phyloP scores from a whole-genome alignment of 1,140 invertebrate genomes.

The Aphaenogaster rudis region DNA sequence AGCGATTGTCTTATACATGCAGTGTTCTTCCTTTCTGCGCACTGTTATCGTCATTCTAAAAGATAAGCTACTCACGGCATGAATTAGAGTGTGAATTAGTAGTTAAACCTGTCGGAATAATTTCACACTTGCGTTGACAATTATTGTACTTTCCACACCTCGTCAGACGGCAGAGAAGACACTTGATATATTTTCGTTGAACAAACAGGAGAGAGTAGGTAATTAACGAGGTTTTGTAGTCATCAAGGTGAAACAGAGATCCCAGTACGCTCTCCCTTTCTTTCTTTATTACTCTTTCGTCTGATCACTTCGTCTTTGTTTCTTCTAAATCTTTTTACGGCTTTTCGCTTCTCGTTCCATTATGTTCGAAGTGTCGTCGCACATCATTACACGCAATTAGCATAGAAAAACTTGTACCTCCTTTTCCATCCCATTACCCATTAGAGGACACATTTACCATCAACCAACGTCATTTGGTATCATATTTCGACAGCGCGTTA shows the following conservation, averaged over 20 bases:
- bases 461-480: constrained; percentile 15
- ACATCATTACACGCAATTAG: constrained; percentile 69
- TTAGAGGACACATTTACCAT: constrained; percentile 52
- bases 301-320: constrained; percentile 24
- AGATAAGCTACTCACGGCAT: neutral
- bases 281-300: neutral
- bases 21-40: too few relatives aligned
- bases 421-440: constrained; percentile 70
- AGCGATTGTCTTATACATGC: neutral
- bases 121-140: constrained; percentile 3
- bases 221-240: constrained; percentile 69
- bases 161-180: neutral
- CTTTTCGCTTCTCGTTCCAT: neutral
- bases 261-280: constrained; percentile 20
- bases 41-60: neutral
- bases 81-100: constrained; percentile 20
- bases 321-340: constrained; percentile 30
- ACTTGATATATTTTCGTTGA: constrained; percentile 52
- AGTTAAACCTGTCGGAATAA: neutral
- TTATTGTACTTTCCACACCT: constrained; percentile 20
- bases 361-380: constrained; percentile 45
- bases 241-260: constrained; percentile 33
- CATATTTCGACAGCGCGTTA: constrained; percentile 23
- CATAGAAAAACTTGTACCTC: constrained; percentile 62
- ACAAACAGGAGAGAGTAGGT: constrained; percentile 37